Evolutionary conservation across 2,113 vertebrate species (phyloP).

Genomic region (Tursiops truncatus): DNA sequence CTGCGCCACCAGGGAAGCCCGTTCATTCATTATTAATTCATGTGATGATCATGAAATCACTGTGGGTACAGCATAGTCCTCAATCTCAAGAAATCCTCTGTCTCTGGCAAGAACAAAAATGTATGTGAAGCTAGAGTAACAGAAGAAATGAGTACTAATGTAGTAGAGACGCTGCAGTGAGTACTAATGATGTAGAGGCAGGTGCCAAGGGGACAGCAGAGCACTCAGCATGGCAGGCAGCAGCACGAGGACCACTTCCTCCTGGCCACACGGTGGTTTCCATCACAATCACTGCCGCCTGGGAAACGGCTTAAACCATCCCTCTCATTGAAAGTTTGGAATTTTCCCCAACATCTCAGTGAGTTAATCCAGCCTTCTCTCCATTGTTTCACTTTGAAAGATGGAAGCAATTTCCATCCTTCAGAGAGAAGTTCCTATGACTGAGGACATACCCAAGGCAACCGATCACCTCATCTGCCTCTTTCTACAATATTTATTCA

Average conservation of each 20-base stretch:
- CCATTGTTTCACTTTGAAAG: background rate
- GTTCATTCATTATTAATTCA: background rate
- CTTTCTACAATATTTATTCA: background rate
- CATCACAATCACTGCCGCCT: too few species aligned
- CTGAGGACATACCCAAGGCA: background rate
- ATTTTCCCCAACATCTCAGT: background rate
- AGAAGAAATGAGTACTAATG: background rate
- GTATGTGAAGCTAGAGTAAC: background rate
- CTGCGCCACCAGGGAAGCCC: too few species aligned
- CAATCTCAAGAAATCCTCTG: background rate
- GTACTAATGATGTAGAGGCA: background rate
- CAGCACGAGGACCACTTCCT: background rate
- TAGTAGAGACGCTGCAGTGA: too few species aligned
- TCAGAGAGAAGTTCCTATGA: background rate
- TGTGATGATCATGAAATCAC: background rate
- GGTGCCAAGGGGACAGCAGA: too few species aligned
- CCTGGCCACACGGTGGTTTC: rapidly evolving
- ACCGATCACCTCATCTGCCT: background rate
- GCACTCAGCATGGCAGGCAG: rapidly evolving
- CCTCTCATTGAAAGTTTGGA: background rate
- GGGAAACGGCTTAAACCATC: background rate
- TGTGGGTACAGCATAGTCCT: background rate
- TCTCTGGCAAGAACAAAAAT: background rate
- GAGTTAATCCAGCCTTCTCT: background rate
- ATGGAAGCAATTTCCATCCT: background rate